Base-by-base conservation (phyloP, 2,113 vertebrate species). In the Rhabdornis inornatus region DNA sequence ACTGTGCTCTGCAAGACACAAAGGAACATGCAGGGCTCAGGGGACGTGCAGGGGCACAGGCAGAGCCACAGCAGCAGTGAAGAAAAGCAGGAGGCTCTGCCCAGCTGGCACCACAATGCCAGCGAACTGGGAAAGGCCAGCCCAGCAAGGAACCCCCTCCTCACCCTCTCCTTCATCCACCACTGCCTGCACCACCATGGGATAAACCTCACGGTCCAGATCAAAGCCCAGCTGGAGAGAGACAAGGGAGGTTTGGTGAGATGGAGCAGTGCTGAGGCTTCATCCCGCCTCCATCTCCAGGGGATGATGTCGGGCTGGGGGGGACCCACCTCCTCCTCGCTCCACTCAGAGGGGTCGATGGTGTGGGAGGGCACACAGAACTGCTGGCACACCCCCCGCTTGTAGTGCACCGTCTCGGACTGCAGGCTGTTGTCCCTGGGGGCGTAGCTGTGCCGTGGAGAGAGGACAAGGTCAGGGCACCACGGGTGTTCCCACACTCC, bases 351-450 rank as follows among this genome's bases (percentile, higher is more conserved):
- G 52, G 99, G 99, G 96, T 99, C 99, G 63, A 99, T 98, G 0
- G 98, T 99, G 95, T 99, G 99, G 27, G 99, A 99, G 40, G 99
- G 99, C 90, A 99, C 97, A 49, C 99, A 99, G 98, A 99, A 99
- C 97, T 99, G 99, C 98, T 99, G 99, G 95, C 98, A 98, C 69
- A 99, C 99, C 4, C 99, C 99, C 13, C 98, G 96, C 97, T 99
- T 99, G 95, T 99, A 99, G 94, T 98, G 98, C 86, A 99, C 98
- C 0, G 99, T 99, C 98, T 99, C 99, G 0, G 99, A 99, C 97
- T 99, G 99, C 91, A 99, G 98, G 47, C 98, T 98, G 96, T 95
- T 98, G 96, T 99, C 99, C 97, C 98, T 99, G 25, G 99, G 99
- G 79, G 99, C 96, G 97, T 99, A 99, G 70, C 99, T 99, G 92